phyloP scores from a whole-genome alignment of 2,797 vertebrate genomes.

The Anas flavirostris region DNA sequence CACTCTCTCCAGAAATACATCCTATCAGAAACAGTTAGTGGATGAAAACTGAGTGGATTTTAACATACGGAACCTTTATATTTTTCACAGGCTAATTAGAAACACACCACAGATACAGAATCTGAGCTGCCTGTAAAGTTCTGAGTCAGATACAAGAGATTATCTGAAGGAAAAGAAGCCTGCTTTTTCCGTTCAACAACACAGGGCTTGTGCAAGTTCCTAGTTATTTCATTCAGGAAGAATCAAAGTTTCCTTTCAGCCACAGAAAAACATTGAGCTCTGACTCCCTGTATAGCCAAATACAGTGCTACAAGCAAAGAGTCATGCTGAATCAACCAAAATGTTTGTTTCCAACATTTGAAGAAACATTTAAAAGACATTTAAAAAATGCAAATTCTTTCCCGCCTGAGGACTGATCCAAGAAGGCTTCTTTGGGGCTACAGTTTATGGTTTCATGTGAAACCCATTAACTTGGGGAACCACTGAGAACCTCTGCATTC shows the following conservation, averaged over 20 bases:
- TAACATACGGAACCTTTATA: not conserved
- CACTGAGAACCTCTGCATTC: not conserved
- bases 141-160: not conserved
- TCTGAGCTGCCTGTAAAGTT: not conserved
- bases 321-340: not conserved
- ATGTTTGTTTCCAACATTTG: not conserved
- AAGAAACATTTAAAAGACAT: not conserved
- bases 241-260: slow-evolving; percentile 62
- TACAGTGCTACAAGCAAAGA: not conserved
- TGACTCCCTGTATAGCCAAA: not conserved
- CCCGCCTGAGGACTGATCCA: not conserved
- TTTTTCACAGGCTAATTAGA: slow-evolving; percentile 15
- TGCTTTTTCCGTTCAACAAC: slow-evolving; percentile 38
- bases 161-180: slow-evolving; percentile 32
- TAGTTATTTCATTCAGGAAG: slow-evolving; percentile 62
- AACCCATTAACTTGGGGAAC: rapidly evolving
- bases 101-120: slow-evolving; percentile 12
- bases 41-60: not conserved
- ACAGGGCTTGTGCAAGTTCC: slow-evolving; percentile 41
- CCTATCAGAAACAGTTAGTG: not conserved
- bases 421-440: not conserved
- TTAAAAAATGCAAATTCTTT: not conserved
- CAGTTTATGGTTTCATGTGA: not conserved
- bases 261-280: slow-evolving; percentile 37
- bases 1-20: not conserved